Conservation (phyloP, 2,888 invertebrate genomes). For the Melangyna quadrimaculata region DNA sequence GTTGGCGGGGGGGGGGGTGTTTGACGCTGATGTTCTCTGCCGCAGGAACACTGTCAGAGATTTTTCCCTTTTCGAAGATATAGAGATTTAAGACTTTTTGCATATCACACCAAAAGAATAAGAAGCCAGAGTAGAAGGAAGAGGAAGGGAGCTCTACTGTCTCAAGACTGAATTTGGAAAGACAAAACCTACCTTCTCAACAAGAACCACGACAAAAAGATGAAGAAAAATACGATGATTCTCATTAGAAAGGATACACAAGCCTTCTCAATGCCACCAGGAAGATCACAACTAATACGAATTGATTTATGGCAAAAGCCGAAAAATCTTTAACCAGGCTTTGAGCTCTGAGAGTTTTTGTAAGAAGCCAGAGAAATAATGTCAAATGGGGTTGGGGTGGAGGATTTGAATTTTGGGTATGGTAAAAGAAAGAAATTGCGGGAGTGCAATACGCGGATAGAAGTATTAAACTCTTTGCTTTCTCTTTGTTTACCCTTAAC, state of each 20-base stretch:
- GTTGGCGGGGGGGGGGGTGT: background rate
- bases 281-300: constrained; percentile 72
- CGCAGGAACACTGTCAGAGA: constrained; percentile 59
- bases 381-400: constrained; percentile 11
- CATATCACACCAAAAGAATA: constrained; percentile 55
- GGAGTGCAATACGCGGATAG: constrained; percentile 61
- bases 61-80: constrained; percentile 55
- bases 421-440: constrained; percentile 20
- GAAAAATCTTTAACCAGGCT: constrained; percentile 68
- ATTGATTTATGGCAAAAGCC: constrained; percentile 70
- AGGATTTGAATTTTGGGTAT: background rate
- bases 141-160: constrained; percentile 19
- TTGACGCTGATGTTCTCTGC: constrained; percentile 34
- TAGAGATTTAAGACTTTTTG: constrained; percentile 70
- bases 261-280: constrained; percentile 70
- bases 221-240: constrained; percentile 50
- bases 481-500: constrained; percentile 60
- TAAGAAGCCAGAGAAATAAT: background rate
- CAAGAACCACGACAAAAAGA: constrained; percentile 14
- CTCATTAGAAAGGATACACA: constrained; percentile 70
- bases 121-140: background rate
- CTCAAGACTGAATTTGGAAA: constrained; percentile 14
- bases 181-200: background rate
- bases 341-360: constrained; percentile 17
- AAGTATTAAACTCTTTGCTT: constrained; percentile 70